Conservation (phyloP, 2,888 invertebrate species). For the Epirrita christyi region DNA sequence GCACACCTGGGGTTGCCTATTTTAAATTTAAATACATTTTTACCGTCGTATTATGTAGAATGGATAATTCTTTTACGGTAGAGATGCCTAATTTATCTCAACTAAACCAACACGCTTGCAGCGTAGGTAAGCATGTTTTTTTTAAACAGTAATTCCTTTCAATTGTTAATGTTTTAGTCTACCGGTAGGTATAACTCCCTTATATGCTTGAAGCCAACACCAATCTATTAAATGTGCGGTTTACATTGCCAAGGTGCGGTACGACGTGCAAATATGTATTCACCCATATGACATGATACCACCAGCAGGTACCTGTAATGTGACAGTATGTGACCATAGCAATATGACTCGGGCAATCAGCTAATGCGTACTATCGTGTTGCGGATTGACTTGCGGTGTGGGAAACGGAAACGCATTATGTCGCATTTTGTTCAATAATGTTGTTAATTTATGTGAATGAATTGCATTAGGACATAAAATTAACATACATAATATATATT, state of each 20-base stretch:
- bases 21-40: constrained; percentile 2
- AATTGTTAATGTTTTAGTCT: neutral
- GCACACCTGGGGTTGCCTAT: constrained; percentile 26
- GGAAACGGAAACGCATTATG: constrained; percentile 2
- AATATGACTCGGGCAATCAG: constrained; percentile 41
- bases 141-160: neutral
- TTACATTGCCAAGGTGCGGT: constrained; percentile 23
- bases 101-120: neutral
- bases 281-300: constrained; percentile 13
- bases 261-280: constrained; percentile 31
- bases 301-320: neutral
- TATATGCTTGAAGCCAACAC: neutral
- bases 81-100: constrained; percentile 5
- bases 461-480: too few species aligned
- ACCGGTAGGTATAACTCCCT: neutral
- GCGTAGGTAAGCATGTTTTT: constrained; percentile 8
- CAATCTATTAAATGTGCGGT: constrained; percentile 30
- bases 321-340: neutral
- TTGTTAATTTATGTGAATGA: too few species aligned
- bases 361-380: constrained; percentile 43
- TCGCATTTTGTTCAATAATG: neutral
- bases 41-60: constrained; percentile 1
- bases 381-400: neutral
- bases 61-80: constrained; percentile 2
- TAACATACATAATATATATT: too few species aligned